Base-by-base conservation (phyloP, 2,888 invertebrate species). In the Tetragonula carbonaria region DNA sequence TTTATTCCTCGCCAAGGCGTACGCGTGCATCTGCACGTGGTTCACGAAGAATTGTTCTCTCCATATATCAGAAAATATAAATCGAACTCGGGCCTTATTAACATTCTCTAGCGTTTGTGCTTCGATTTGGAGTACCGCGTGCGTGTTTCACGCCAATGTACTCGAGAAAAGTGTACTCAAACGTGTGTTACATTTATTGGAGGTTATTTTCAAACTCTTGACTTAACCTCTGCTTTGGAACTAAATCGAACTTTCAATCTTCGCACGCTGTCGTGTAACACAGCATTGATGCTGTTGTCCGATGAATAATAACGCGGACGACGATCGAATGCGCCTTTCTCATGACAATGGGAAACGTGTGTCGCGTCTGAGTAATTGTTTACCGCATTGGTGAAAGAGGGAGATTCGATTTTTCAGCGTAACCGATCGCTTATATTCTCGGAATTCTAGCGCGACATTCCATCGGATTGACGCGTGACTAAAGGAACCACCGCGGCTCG, bases 381-480 rank as follows among this genome's bases (percentile, higher is more conserved):
- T 85, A 85, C 79, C 62, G 45, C 14, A 51, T 70, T 62, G 53
- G 18, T 6, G 51, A 67, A 84, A 63, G 74, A 80, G 77, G 74
- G 57, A 84, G 80, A 85, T 80, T 80, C 80, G 84, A 77, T 77
- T 85, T 84, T 77, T 78, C 16, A 71, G 21, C 51, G 68, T 21
- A 66, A 70, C 59, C 16, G 55, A 76, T 59, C 67, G 73, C 57
- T 50, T 63, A 68, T 79, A 72, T 84, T 74, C 80, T 38, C 50
- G 55, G 83, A 79, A 83, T 83, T 76, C 83, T 38, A 62, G 38
- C 82, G 82, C 82, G 76, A 77, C 80, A 78, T 82, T 82, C 85
- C 85, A 63, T 28, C 21, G 73, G 28, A 72, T 80, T 85, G 80
- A 83, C 75, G 80, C 78, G 78, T 66, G 74, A 74, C 65, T 59